Evolutionary conservation across 2,797 vertebrate genomes (phyloP), one percentile per base, ranked within the genome.

Genomic region (Hylomyscus alleni): DNA sequence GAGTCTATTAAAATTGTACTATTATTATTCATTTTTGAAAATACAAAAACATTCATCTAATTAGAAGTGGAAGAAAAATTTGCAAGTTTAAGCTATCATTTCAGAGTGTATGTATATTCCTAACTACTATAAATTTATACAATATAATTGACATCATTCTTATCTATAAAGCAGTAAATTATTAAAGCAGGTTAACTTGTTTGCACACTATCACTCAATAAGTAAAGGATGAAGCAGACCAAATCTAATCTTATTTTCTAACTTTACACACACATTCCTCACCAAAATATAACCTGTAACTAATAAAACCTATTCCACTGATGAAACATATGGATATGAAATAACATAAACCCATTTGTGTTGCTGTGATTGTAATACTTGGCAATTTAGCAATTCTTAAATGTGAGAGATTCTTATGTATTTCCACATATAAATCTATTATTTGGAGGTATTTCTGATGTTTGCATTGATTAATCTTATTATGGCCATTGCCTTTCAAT

Each of bases 391-490:
- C 47, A 29, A 29, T 82, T 29, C 14, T 69, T 91, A 89, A 96
- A 40, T 19, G 34, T 92, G 75, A 94, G 47, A 88, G 19, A 77
- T 77, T 69, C 14, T n/a, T 81, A 12, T 65, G 26, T 15, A 88
- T 60, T 85, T 85, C 40, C 9, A 20, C 50, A 34, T 73, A 72
- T 44, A 65, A 84, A 62, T 17, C 31, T 50, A 37, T 75, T 95
- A 60, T 60, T 31, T 69, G 4, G 87, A 56, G 37, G 15, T 93
- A 20, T n/a, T 88, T 40, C 29, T 93, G 47, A 58, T 96, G 60
- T 14, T 58, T 14, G 24, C 73, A 1, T 65, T 94, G 47, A 90
- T 88, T 96, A 83, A 96, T 86, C 72, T 78, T 94, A 91, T 91
- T 81, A 86, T 37, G 22, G 6, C 15, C n/a, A 37, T 77, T 89